Evolutionary conservation across 2,888 invertebrate genomes (phyloP), one percentile per base, ranked within the genome.

Genomic region (Clivina fossor): DNA sequence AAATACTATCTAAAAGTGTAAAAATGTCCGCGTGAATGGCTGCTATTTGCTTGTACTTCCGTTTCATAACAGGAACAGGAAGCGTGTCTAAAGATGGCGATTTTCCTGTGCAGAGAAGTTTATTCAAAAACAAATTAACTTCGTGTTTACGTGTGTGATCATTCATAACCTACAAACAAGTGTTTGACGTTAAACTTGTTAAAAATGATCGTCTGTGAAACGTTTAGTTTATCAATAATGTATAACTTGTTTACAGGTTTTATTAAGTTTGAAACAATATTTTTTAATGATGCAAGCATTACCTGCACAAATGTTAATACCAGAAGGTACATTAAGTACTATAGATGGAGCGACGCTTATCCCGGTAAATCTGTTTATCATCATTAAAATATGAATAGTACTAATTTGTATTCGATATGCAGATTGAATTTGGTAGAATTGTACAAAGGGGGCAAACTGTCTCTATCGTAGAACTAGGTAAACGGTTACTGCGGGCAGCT

Each of bases 401-500:
- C 11, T 20, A 18, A 15, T 38, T 51, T 40, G 19, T 38, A 19
- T 33, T 11, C n/a, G 8, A 11, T 15, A 47, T 55, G n/a, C 20
- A 47, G 55, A 40, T 47, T 38, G 55, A 35, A 16, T 9, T 48
- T 28, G 22, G 32, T 30, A 33, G 50, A 30, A 57, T 15, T 19
- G 38, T 40, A 20, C 55, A 48, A 35, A 44, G 43, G 18, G 43
- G 32, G 2, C 56, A 33, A 13, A 40, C 62, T 69, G 67, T 74
- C 62, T 77, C 78, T 18, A 77, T 83, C 60, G 82, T 85, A 60
- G 93, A 93, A 75, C 76, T 94, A 62, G 94, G 95, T 11, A 93
- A 93, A 65, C 81, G 86, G 56, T 77, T 95, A 66, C 75, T 95
- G 62, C 82, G 86, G 68, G 87, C 86, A 49, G 87, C 93, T 33